Evolutionary conservation across 1,140 invertebrate genomes (phyloP).

Genomic region (Riptortus pedestris): DNA sequence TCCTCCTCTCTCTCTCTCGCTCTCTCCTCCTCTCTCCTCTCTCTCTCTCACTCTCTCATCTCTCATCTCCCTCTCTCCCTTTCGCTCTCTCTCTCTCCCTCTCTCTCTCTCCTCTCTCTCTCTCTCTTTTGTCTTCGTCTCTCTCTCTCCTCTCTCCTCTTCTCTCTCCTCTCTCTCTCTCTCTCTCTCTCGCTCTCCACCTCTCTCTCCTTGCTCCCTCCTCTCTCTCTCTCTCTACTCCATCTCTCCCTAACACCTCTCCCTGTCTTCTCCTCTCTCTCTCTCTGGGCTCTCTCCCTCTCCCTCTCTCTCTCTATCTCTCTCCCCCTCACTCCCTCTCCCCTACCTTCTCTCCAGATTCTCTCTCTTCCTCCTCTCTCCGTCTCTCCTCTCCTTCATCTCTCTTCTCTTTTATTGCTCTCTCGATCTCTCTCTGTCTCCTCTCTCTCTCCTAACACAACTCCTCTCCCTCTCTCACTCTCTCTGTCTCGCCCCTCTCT

Average conservation of each 20-base stretch:
- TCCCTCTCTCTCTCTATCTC: neutral
- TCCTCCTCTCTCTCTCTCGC: no score
- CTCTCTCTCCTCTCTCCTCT: neutral
- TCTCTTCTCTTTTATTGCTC: no score
- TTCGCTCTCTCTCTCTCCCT: no score
- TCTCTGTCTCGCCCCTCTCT: no score
- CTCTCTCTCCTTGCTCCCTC: neutral
- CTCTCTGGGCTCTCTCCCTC: neutral
- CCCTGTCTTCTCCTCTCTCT: no score
- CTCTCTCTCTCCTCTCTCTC: neutral
- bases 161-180: neutral
- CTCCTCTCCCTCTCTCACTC: no score
- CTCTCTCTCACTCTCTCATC: neutral
- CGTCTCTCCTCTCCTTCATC: no score
- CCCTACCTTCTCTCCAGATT: neutral
- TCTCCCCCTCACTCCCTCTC: neutral
- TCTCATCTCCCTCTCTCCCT: no score
- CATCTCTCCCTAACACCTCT: no score
- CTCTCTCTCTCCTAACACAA: no score
- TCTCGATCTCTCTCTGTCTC: no score
- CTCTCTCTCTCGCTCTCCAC: neutral
- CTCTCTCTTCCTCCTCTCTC: no score
- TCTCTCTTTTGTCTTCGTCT: neutral
- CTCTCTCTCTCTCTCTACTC: neutral
- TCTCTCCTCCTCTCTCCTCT: neutral